These are phyloP conservation scores for Orchesellides sinensis DNA, from an alignment of 2,888 invertebrate species.

Conservation along the genomic window DNA sequence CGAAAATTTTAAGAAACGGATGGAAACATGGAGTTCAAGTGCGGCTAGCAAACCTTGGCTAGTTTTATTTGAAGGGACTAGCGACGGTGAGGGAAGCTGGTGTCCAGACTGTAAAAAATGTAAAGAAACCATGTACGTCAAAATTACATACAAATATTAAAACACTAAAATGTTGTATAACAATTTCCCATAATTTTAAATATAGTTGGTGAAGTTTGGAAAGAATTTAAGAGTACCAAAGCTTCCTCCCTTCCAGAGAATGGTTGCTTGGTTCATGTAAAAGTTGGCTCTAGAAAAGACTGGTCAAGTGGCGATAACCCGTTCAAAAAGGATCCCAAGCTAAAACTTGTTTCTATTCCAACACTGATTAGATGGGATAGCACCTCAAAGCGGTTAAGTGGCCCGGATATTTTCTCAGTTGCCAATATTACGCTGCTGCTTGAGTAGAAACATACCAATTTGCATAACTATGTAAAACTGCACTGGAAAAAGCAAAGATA, in stretches of 20 bases:
- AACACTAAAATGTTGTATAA: not conserved
- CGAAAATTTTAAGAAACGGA: constrained; percentile 81
- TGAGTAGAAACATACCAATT: not conserved
- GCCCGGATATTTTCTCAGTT: constrained; percentile 85
- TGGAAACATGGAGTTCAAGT: constrained; percentile 76
- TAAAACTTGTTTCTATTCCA: constrained; percentile 87
- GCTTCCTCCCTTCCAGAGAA: not conserved
- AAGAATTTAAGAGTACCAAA: constrained; percentile 22
- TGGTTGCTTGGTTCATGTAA: constrained; percentile 48
- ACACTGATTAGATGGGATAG: constrained; percentile 89
- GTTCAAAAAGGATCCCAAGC: constrained; percentile 86
- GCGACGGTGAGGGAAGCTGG: constrained; percentile 84
- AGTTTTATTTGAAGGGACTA: constrained; percentile 83
- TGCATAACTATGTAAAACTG: no score
- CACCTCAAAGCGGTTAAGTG: constrained; percentile 86
- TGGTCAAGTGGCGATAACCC: constrained; percentile 91
- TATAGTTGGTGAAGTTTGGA: constrained; percentile 53
- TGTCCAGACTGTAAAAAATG: constrained; percentile 92
- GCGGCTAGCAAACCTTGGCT: constrained; percentile 70
- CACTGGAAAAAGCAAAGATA: no score
- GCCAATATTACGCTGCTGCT: constrained; percentile 89
- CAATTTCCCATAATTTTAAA: not conserved
- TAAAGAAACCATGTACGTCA: constrained; percentile 76
- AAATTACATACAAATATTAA: not conserved
- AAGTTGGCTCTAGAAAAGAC: constrained; percentile 77